Base-by-base conservation (phyloP, 2,113 vertebrate species). In the Phainopepla nitens region DNA sequence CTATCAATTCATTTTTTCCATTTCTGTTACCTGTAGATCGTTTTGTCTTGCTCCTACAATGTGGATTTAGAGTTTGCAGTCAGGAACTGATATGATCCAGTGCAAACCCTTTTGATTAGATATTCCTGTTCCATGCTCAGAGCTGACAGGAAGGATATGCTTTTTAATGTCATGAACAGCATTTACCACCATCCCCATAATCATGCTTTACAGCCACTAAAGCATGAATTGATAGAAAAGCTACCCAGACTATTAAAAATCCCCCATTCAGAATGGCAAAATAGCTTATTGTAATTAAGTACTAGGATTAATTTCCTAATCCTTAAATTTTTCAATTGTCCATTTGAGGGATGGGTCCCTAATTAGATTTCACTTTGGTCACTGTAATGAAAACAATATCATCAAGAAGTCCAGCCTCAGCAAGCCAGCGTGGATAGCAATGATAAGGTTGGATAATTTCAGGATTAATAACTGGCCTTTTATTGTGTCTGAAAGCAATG, bases 281-380 rank as follows among this genome's bases (percentile, higher is more conserved):
- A 97, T 77, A 95, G 41, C 81, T 96, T 96, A 96, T 96, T 95
- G 90, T 90, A 97, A 97, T 97, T 96, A 97, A 96, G 62, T 50
- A 82, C 86, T 78, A 96, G 70, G 82, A 97, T 97, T 97, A 96
- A 97, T 97, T 97, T 94, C 88, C 87, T 96, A 97, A 96, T 95
- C 87, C 89, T 91, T 94, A 41, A 60, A 83, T 93, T 97, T 97
- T 86, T 93, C 49, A 50, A 33, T 96, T 95, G 93, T 94, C 70
- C 70, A 75, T 97, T 97, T 82, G 82, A 97, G 92, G 96, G 85
- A 96, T 88, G 83, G 50, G 62, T 85, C 86, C 96, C 77, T 98
- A 98, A 98, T 98, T 97, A 97, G 97, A 96, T 98, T 97, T 97
- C 54, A 51, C 36, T 93, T 96, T 97, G 94, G 91, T 94, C 84